phyloP scores from a whole-genome alignment of 2,797 vertebrate genomes.

The Pseudomugil tenellus region DNA sequence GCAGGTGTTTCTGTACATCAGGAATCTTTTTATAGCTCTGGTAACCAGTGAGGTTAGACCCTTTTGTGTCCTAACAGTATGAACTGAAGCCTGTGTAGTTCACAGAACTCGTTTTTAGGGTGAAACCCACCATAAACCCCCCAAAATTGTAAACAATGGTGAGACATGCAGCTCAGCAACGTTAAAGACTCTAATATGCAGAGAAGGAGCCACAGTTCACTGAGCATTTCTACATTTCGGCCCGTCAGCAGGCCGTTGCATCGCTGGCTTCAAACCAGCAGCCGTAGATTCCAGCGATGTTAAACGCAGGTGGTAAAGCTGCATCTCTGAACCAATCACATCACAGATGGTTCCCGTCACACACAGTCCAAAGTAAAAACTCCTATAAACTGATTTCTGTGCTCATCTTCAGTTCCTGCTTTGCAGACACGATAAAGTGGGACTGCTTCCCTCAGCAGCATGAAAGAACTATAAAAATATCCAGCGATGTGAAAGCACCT shows the following conservation, averaged over 20 bases:
- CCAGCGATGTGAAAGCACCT: background rate
- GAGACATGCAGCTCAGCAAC: no score
- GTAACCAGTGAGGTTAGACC: background rate
- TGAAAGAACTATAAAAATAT: background rate
- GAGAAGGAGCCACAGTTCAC: background rate
- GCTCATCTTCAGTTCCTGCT: background rate
- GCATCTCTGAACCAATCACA: no score
- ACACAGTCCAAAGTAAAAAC: background rate
- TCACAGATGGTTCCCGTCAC: no score
- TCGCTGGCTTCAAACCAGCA: background rate
- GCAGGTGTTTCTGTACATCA: background rate
- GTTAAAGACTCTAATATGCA: no score
- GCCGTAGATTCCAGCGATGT: background rate
- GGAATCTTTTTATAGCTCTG: background rate
- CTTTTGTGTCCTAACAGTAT: background rate
- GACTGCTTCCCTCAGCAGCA: background rate
- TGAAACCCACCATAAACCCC: background rate
- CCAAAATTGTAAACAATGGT: background rate
- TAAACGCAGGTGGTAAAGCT: background rate
- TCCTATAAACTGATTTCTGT: background rate
- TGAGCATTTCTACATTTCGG: background rate
- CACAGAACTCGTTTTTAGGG: background rate
- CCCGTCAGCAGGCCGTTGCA: background rate
- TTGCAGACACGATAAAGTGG: background rate
- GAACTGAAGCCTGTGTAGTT: background rate